A percentile compares a stretch with the other conserved stretches of the same genome.
phyloP scores from a whole-genome alignment of 2,888 invertebrate genomes.

The Osedax frankpressi region DNA sequence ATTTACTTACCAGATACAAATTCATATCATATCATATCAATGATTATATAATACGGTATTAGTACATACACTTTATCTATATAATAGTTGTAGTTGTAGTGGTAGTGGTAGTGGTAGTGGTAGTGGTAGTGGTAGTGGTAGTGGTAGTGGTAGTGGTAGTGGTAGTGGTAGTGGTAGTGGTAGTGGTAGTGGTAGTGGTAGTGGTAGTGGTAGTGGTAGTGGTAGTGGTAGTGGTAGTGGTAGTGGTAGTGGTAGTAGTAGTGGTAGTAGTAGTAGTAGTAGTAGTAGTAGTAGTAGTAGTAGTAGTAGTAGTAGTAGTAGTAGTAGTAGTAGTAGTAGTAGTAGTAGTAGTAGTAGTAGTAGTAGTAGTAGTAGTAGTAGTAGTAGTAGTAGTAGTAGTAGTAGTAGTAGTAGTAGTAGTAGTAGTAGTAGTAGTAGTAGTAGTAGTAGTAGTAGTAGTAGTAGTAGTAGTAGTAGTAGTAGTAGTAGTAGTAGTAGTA shows the following conservation, averaged over 20 bases:
- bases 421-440: not conserved
- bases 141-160: not conserved
- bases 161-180: not conserved
- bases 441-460: not conserved
- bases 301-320: not conserved
- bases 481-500: not conserved
- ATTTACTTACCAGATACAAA: too few relatives aligned
- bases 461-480: not conserved
- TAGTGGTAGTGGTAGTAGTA: not conserved
- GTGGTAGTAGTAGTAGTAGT: not conserved
- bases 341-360: not conserved
- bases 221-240: not conserved
- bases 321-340: not conserved
- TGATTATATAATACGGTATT: too few relatives aligned
- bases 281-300: not conserved
- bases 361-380: not conserved
- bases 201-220: not conserved
- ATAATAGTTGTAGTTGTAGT: not conserved
- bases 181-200: slow-evolving; percentile 3
- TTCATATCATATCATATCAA: too few relatives aligned
- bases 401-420: not conserved
- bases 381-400: not conserved
- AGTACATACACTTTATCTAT: too few relatives aligned
- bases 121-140: not conserved
- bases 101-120: not conserved